Evolutionary conservation across 1,140 invertebrate genomes (phyloP), one percentile per base, ranked within the genome.

Genomic region (Drosophila tsacasi): DNA sequence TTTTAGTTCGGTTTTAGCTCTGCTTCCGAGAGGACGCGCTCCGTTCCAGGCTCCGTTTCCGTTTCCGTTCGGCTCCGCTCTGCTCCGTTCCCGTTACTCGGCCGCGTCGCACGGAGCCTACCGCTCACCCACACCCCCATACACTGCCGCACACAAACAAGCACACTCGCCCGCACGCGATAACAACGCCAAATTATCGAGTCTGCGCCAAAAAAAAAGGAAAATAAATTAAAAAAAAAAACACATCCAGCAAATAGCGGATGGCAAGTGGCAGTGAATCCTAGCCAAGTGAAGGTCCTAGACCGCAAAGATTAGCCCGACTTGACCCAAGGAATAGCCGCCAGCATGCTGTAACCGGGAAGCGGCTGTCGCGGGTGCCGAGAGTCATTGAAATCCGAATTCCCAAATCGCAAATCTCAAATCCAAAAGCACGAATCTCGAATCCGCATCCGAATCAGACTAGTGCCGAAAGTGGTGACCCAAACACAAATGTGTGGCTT

Each of bases 1-100:
- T 84, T 89, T 87, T 89, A 89, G 84, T 89, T 89, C 84, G 85
- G 81, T 89, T 89, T 89, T 89, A 89, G 84, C 84, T 90, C 84
- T 89, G 85, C 84, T 90, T 84, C 85, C 79, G 84, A 79, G 85
- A 77, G 85, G 84, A 89, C 85, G 84, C 37, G 50, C 59, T 37
- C 35, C 35, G 35, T 37, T 37, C 35, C 62, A 63, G 75, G 52
- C 46, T 77, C 68, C 50, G 67, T 65, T 47, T 25, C 54, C 57
- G 59, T 67, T 46, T 46, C 40, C 40, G 57, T 32, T 44, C 59
- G 59, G 27, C 42, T 57, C 49, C 49, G 54, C 15, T 12, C 15
- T 23, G 54, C 15, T 23, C 54, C 54, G 55, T 60, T 42, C 57
- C 65, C 59, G 44, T 73, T 73, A 60, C 71, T 73, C 44, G 68